These are phyloP conservation scores for Druon quercuslanigerum DNA, from an alignment of 1,140 invertebrate species.

Conservation along the genomic window DNA sequence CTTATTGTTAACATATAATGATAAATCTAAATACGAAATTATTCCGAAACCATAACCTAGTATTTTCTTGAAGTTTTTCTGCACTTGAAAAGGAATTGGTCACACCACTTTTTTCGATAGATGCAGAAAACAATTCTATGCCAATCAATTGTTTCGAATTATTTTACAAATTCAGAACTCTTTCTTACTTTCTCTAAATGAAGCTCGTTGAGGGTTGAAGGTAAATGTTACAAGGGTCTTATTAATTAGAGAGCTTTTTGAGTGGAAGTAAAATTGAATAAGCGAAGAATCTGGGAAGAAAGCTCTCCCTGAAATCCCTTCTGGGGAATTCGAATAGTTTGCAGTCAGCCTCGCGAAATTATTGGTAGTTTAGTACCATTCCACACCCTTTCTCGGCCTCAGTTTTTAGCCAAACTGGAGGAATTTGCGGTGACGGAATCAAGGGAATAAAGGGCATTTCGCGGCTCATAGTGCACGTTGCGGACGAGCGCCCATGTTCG, in stretches of 20 bases:
- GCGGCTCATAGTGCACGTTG: constrained; percentile 13
- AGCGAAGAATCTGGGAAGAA: not conserved
- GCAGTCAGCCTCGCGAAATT: not conserved
- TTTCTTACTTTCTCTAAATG: not conserved
- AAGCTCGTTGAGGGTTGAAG: not conserved
- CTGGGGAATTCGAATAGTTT: not conserved
- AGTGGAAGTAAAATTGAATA: not conserved
- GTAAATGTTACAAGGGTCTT: not conserved
- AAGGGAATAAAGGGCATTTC: constrained; percentile 27
- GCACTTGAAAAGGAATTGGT: too few species aligned
- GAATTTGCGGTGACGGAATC: not conserved
- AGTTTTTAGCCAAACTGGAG: not conserved
- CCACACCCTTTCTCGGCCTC: not conserved
- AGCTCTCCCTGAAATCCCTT: not conserved
- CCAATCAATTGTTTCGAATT: too few species aligned
- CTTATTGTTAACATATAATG: too few species aligned
- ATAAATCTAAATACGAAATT: too few species aligned
- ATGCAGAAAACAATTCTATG: too few species aligned
- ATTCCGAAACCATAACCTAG: too few species aligned
- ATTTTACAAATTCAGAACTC: too few species aligned
- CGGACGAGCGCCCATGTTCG: constrained; percentile 2
- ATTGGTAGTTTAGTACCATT: not conserved
- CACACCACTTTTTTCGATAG: too few species aligned
- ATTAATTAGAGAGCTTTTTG: not conserved
- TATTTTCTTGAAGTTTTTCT: too few species aligned